These are phyloP conservation scores for Somateria mollissima DNA, from an alignment of 2,797 vertebrate genomes.

Conservation along the genomic window DNA sequence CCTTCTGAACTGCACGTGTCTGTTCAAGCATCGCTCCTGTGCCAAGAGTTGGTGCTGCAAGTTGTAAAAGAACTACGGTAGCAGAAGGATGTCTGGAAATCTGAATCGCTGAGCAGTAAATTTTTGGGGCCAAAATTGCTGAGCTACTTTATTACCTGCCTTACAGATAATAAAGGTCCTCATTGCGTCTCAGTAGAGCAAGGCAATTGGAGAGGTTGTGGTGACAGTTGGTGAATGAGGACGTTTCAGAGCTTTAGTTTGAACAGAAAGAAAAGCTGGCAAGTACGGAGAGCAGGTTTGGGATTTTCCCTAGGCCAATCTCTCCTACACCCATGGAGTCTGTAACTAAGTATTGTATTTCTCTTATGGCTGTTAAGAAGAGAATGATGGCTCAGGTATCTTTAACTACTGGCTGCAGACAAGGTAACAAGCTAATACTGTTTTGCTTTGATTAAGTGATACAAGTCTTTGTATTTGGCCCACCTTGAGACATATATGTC, in stretches of 20 bases:
- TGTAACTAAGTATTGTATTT: neutral
- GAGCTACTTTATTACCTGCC: neutral
- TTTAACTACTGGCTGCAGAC: neutral
- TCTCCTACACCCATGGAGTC: neutral
- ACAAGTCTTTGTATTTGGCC: neutral
- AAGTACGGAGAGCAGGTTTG: neutral
- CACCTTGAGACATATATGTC: neutral
- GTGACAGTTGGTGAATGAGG: neutral
- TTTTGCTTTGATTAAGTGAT: neutral
- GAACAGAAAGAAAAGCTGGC: neutral
- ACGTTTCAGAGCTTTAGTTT: neutral
- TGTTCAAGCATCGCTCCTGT: neutral
- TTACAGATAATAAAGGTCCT: neutral
- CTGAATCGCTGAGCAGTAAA: neutral
- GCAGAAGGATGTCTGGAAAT: neutral
- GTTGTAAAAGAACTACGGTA: neutral
- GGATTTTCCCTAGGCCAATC: neutral
- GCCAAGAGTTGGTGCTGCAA: neutral
- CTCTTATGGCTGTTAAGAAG: neutral
- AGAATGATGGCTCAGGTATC: neutral
- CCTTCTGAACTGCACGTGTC: neutral
- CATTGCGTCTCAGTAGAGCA: neutral
- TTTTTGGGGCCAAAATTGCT: neutral
- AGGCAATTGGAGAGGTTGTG: neutral
- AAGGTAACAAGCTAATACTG: neutral